phyloP scores from a whole-genome alignment of 92 coral and sea anemone species.

The Bergia sp. region DNA sequence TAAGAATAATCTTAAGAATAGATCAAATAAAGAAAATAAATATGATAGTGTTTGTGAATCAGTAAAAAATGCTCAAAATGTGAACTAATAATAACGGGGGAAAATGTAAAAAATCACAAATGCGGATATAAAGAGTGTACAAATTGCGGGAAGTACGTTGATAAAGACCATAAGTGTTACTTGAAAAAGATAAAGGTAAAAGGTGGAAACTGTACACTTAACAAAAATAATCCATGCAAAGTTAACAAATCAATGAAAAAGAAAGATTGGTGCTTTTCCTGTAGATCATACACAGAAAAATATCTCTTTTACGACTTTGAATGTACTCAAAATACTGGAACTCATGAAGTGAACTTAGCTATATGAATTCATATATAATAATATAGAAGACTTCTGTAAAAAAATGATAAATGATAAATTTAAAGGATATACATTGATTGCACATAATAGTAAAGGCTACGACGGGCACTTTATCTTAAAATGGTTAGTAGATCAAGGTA shows the following conservation, averaged over 20 bases:
- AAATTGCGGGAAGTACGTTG: background rate
- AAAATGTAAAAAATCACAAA: background rate
- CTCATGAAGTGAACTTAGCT: background rate
- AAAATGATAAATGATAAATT: background rate
- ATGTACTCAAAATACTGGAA: background rate
- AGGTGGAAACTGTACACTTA: background rate
- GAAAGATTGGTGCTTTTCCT: conserved; percentile 14
- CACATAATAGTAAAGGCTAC: conserved; percentile 26
- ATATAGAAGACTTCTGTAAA: conserved; percentile 10
- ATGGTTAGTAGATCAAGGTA: background rate
- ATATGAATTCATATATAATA: background rate
- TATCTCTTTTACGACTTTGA: background rate
- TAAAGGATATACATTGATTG: conserved; percentile 32
- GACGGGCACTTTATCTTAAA: conserved; percentile 26
- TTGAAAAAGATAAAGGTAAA: background rate
- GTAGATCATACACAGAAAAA: conserved; percentile 33
- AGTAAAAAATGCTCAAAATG: conserved; percentile 17
- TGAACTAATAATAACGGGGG: background rate
- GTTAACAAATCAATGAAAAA: background rate
- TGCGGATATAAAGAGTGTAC: conserved; percentile 7
- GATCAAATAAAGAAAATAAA: background rate
- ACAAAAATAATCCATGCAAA: background rate
- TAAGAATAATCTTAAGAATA: conserved; percentile 20
- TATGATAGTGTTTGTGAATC: background rate
- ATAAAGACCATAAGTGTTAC: conserved; percentile 7